Conservation (phyloP, 2,888 invertebrate genomes). For the Priocnemis perturbator region DNA sequence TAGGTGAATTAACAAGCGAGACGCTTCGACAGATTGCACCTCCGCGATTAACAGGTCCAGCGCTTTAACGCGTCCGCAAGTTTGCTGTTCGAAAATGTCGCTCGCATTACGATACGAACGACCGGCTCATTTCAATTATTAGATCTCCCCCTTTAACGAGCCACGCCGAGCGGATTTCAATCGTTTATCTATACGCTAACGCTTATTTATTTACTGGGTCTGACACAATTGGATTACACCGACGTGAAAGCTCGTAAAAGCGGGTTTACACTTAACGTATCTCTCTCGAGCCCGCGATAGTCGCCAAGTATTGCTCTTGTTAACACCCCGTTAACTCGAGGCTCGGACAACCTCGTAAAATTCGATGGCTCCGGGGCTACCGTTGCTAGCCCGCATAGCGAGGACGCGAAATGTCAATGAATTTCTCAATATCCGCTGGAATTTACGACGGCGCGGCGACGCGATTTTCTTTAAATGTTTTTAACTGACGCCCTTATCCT, state of each 20-base stretch:
- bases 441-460: too few species aligned
- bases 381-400: conserved; percentile 10
- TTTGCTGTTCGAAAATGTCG: too few species aligned
- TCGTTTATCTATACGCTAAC: conserved; percentile 19
- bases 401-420: conserved; percentile 16
- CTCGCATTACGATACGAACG: conserved; percentile 44
- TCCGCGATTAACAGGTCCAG: too few species aligned
- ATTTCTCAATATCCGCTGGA: conserved; percentile 18
- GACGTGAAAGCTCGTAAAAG: conserved; percentile 45
- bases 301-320: conserved; percentile 47
- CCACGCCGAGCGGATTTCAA: conserved; percentile 12
- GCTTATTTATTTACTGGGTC: conserved; percentile 15
- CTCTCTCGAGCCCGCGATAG: conserved; percentile 35
- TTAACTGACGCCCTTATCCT: too few species aligned
- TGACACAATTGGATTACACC: conserved; percentile 33
- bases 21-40: too few species aligned
- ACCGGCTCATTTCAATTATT: conserved; percentile 20
- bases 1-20: too few species aligned
- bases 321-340: conserved; percentile 50
- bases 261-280: conserved; percentile 40
- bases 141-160: too few species aligned
- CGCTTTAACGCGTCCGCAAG: too few species aligned
- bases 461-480: too few species aligned
- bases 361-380: conserved; percentile 27
- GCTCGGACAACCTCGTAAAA: conserved; percentile 49